These are phyloP conservation scores for Germaria angustata DNA, from an alignment of 2,888 invertebrate genomes.

Conservation along the genomic window DNA sequence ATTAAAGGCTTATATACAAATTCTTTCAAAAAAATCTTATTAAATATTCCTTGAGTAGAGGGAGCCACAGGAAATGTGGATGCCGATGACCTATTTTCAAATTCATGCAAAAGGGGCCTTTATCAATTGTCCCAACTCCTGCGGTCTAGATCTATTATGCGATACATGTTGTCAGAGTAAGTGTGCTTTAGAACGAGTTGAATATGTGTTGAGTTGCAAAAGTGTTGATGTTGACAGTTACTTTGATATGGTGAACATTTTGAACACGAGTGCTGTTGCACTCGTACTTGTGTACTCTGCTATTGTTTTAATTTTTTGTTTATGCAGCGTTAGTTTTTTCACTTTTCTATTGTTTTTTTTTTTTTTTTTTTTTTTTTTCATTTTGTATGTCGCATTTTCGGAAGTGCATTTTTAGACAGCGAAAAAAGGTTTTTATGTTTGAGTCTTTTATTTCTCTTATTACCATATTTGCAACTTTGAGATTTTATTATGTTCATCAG, in stretches of 20 bases:
- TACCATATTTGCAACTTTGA: conserved; percentile 12
- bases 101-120: not conserved
- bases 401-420: conserved; percentile 6
- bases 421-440: not conserved
- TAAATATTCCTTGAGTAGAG: too few species aligned
- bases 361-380: conserved; percentile 7
- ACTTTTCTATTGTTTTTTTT: conserved; percentile 9
- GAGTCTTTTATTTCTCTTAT: conserved; percentile 11
- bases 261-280: not conserved
- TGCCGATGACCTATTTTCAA: too few species aligned
- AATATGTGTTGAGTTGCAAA: conserved; percentile 25
- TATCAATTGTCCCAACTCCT: not conserved
- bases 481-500: conserved; percentile 35
- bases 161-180: not conserved
- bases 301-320: conserved; percentile 15
- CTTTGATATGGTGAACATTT: conserved; percentile 7
- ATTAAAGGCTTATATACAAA: too few species aligned
- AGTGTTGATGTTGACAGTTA: conserved; percentile 53
- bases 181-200: not conserved
- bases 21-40: too few species aligned
- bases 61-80: too few species aligned
- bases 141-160: not conserved
- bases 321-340: not conserved
- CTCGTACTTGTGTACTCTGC: not conserved
- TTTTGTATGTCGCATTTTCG: conserved; percentile 7